These are phyloP conservation scores for Calycopis cecrops DNA, from an alignment of 1,140 invertebrate species.

Conservation along the genomic window DNA sequence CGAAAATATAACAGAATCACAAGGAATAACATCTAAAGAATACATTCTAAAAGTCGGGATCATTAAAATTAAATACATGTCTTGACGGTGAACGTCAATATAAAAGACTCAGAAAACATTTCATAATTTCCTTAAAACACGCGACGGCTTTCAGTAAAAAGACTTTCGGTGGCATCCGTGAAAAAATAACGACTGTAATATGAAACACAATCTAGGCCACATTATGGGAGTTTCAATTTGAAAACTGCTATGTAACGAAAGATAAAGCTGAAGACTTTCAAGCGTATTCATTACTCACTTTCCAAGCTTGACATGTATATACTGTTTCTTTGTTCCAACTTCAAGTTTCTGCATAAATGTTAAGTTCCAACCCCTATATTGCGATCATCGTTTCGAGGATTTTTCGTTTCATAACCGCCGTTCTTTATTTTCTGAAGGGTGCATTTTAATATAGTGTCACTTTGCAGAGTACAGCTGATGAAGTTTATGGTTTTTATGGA, in stretches of 20 bases:
- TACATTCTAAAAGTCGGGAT: too few relatives aligned
- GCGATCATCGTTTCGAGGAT: background rate
- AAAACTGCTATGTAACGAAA: constrained; percentile 14
- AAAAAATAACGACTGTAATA: background rate
- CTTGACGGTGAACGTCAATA: background rate
- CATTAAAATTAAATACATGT: background rate
- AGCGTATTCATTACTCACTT: constrained; percentile 26
- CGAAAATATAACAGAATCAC: too few relatives aligned
- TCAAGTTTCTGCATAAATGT: constrained; percentile 17
- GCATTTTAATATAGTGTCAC: constrained; percentile 2
- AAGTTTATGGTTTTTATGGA: too few relatives aligned
- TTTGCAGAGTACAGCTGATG: too few relatives aligned
- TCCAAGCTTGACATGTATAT: constrained; percentile 25
- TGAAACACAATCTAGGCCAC: background rate
- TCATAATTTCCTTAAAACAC: constrained; percentile 7
- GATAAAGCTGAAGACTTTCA: constrained; percentile 18
- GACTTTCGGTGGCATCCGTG: too few relatives aligned
- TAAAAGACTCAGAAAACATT: background rate
- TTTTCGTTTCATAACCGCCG: constrained; percentile 1
- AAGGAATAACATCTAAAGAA: too few relatives aligned
- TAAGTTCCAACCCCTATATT: constrained; percentile 11
- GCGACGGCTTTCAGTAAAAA: constrained; percentile 4
- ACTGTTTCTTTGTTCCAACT: constrained; percentile 27
- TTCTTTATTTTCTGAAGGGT: constrained; percentile 6
- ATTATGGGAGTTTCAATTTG: constrained; percentile 11